Evolutionary conservation across 2,113 vertebrate species (phyloP).

Genomic region (Chaetodon auriga): DNA sequence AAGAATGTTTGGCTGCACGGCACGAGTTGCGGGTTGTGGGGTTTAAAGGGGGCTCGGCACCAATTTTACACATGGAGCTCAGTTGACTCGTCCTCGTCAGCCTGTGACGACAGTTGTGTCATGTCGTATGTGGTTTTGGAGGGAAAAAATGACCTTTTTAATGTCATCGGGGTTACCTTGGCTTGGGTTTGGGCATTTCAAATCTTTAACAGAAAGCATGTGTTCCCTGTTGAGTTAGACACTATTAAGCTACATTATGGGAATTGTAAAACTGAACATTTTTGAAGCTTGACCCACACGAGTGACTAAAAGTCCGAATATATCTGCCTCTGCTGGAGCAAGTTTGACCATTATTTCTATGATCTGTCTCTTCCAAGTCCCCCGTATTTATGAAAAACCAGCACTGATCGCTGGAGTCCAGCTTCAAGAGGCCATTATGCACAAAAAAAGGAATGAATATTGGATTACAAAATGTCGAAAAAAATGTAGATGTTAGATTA

Average conservation of each 20-base stretch:
- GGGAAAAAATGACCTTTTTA: background rate
- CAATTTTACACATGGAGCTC: background rate
- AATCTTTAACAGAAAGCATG: background rate
- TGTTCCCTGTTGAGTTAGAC: background rate
- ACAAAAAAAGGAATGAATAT: background rate
- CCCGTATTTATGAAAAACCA: background rate
- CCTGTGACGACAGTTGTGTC: background rate
- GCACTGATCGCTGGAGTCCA: background rate
- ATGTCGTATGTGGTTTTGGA: background rate
- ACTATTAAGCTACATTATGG: background rate
- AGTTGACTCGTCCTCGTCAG: background rate
- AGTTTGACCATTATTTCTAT: background rate
- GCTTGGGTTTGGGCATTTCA: background rate
- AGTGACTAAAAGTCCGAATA: background rate
- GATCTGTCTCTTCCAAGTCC: background rate
- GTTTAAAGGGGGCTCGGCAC: background rate
- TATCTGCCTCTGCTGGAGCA: background rate
- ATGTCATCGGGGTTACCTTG: background rate
- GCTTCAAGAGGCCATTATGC: background rate
- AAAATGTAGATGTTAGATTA: no score
- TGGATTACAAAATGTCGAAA: background rate
- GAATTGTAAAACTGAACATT: background rate
- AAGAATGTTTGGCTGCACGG: background rate
- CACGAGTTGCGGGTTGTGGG: background rate
- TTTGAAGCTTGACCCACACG: background rate